Conservation (phyloP, 2,888 invertebrate genomes). For the Andrena haemorrhoa region DNA sequence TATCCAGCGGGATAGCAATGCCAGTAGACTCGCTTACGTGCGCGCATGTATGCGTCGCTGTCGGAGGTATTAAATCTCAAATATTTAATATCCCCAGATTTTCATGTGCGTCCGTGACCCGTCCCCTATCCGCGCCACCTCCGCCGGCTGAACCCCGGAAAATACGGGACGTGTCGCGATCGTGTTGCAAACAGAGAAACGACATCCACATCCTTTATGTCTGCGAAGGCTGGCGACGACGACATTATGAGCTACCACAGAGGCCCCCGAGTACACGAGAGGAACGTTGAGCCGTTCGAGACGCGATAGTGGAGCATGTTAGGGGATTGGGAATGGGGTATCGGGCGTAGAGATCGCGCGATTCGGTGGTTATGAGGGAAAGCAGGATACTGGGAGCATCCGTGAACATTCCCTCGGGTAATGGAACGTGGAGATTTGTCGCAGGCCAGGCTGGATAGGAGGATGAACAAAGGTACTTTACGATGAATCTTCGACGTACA, state of each 20-base stretch:
- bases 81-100: constrained; percentile 75
- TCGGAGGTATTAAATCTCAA: constrained; percentile 73
- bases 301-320: constrained; percentile 13
- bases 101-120: constrained; percentile 38
- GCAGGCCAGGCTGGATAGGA: constrained; percentile 1
- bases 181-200: constrained; percentile 50
- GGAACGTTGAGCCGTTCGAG: constrained; percentile 33
- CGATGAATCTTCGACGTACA: background rate
- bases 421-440: constrained; percentile 30
- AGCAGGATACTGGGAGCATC: constrained; percentile 22
- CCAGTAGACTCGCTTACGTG: constrained; percentile 57
- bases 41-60: constrained; percentile 59
- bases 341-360: constrained; percentile 1
- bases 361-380: constrained; percentile 36
- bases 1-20: constrained; percentile 4
- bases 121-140: background rate
- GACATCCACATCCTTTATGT: constrained; percentile 34
- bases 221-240: constrained; percentile 7
- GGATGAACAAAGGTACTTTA: background rate
- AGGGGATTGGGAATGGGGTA: background rate
- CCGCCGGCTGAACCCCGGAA: background rate
- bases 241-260: constrained; percentile 37
- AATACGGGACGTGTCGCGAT: constrained; percentile 40
- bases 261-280: constrained; percentile 10
- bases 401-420: constrained; percentile 42